Evolutionary conservation across 1,140 invertebrate species (phyloP).

Genomic region (Ceratina australensis): DNA sequence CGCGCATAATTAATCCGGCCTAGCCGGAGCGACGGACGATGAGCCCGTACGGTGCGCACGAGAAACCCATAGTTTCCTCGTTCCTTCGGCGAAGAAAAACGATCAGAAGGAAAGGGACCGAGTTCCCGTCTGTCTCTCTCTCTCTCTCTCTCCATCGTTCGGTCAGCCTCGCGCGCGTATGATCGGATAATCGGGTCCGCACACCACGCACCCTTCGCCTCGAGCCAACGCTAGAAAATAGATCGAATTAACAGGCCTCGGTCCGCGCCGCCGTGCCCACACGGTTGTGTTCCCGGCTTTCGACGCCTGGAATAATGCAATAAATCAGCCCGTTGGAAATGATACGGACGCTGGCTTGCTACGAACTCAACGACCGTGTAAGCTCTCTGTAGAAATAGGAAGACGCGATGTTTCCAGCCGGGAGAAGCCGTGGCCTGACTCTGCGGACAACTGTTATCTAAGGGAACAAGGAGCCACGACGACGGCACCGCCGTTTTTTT

Average conservation of each 20-base stretch:
- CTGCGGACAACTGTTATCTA: constrained; percentile 8
- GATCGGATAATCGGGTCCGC: constrained; percentile 55
- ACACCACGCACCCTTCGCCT: constrained; percentile 37
- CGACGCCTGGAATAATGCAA: constrained; percentile 44
- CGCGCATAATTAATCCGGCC: constrained; percentile 65
- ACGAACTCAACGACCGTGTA: constrained; percentile 13
- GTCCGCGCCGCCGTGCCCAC: constrained; percentile 22
- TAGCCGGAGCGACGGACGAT: constrained; percentile 55
- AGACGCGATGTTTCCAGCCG: constrained; percentile 19
- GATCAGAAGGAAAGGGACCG: constrained; percentile 15
- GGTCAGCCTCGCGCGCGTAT: constrained; percentile 29
- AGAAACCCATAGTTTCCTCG: constrained; percentile 55
- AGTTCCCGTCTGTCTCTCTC: neutral
- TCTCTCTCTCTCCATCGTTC: too few relatives aligned
- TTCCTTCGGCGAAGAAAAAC: constrained; percentile 19
- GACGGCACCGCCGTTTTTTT: neutral
- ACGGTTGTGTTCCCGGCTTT: constrained; percentile 38
- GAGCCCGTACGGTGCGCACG: constrained; percentile 43
- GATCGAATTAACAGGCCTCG: constrained; percentile 58
- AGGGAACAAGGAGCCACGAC: neutral
- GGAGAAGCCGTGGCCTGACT: neutral
- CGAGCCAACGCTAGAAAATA: constrained; percentile 40
- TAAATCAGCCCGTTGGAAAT: constrained; percentile 48
- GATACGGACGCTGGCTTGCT: constrained; percentile 28
- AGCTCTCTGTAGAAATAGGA: constrained; percentile 39